Evolutionary conservation across 1,140 invertebrate species (phyloP), one percentile per base, ranked within the genome.

Genomic region (Vanessa atalanta): DNA sequence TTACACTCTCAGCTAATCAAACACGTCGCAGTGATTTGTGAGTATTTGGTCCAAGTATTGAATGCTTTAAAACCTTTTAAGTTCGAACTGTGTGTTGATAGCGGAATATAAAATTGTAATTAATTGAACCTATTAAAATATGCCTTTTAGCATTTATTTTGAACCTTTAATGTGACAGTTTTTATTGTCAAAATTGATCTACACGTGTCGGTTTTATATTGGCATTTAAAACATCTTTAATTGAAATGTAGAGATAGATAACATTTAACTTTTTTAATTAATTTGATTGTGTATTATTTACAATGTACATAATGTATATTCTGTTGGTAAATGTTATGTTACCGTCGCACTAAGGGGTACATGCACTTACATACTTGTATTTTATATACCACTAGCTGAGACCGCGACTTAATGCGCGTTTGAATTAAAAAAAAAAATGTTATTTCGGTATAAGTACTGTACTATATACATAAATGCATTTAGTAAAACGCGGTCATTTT

Each of bases 61-160:
- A 88, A 88, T 87, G 85, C 79, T 83, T 87, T 87, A 90, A 90
- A 90, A 85, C 87, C 88, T 90, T 89, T 90, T 88, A 89, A 88
- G 85, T 85, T 80, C 71, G 70, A 82, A 65, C 75, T 76, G 57
- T 37, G 68, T 14, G 9, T 53, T 65, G 87, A 90, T 89, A 90
- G 82, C 71, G 79, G 69, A 47, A 71, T 85, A 88, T 88, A 88
- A 88, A 88, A 77, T 73, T 81, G 83, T 90, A 89, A 90, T 90
- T 90, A 90, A 90, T 90, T 84, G 85, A 37, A 65, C 70, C 65
- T 87, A 86, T 88, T 78, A 75, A 78, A 72, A 79, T 70, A 65
- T 70, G 64, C 64, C 65, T 75, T 71, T 75, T 72, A 71, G 53
- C 47, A 65, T 75, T 75, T 74, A 69, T 74, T 63, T 61, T 43